Evolutionary conservation across 2,113 vertebrate species (phyloP), one percentile per base, ranked within the genome.

Genomic region (Thryonomys swinderianus): DNA sequence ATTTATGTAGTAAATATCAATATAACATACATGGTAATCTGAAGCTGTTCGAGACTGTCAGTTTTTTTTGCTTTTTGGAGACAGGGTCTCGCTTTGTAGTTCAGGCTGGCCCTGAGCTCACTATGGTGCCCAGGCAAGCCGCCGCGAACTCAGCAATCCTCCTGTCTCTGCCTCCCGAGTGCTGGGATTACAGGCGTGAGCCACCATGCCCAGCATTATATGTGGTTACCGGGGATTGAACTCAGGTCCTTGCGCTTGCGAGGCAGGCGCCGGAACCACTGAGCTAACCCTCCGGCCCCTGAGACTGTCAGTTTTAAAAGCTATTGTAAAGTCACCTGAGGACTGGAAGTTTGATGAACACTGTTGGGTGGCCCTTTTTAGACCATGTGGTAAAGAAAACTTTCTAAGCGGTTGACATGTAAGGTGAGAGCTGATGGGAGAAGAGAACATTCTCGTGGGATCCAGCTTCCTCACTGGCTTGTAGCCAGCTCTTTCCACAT

Each of bases 1-100:
- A 73, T 96, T 96, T 67, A 84, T 51, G 18, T 57, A 34, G 32
- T 55, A 92, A 86, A 84, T 67, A 87, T 62, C 76, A 37, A 21
- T 40, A 27, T 27, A 62, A 34, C 13, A 64, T 10, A 57, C 27
- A 64, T 66, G 48, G 8, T 21, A 76, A 62, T 9, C 48, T 81
- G 34, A 40, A 80, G n/a, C 32, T 81, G 48, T 79, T 80, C 82
- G 74, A 84, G 57, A 76, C 37, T 25, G 45, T 86, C 40, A 86
- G 1, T 53, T 86, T 92, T 89, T n/a, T n/a, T n/a, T n/a, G n/a
- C n/a, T n/a, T n/a, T n/a, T n/a, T n/a, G n/a, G n/a, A n/a, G n/a
- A n/a, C n/a, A n/a, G n/a, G n/a, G n/a, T n/a, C n/a, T n/a, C n/a
- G n/a, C n/a, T n/a, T n/a, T n/a, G n/a, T n/a, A n/a, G n/a, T n/a